Percentiles rank a stretch among this genome's conserved stretches.
These are phyloP conservation scores for Biston stratarius DNA, from an alignment of 2,888 invertebrate species.

Conservation along the genomic window DNA sequence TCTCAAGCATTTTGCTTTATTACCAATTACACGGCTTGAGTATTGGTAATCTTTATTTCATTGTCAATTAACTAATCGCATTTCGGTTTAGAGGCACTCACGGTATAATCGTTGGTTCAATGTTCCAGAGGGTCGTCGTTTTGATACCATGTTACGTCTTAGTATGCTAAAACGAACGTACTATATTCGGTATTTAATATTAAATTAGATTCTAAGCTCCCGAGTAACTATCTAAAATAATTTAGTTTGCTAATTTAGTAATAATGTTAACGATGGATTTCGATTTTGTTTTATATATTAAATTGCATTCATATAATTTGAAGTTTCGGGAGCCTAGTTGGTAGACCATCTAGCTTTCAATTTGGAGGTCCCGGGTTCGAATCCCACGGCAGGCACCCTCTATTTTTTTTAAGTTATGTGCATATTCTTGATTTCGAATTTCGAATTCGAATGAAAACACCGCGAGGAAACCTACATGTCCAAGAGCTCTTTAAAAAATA, in stretches of 20 bases:
- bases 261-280: conserved; percentile 10
- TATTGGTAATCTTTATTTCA: conserved; percentile 56
- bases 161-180: conserved; percentile 24
- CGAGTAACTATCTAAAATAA: conserved; percentile 6
- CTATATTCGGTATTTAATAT: conserved; percentile 40
- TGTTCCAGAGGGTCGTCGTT: conserved; percentile 41
- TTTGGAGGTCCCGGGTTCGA: no score
- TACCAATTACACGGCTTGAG: conserved; percentile 67
- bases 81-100: conserved; percentile 47
- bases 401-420: no score
- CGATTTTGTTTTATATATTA: background rate
- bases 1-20: conserved; percentile 61
- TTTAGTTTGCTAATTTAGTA: conserved; percentile 5
- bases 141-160: conserved; percentile 34
- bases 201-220: conserved; percentile 21
- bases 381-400: no score
- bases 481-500: no score
- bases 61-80: conserved; percentile 56
- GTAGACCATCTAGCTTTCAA: no score
- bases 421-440: no score
- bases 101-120: conserved; percentile 50
- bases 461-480: no score
- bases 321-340: no score
- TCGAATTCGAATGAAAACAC: no score
- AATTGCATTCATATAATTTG: no score